Percentiles rank a stretch among this genome's conserved stretches.
phyloP scores from a whole-genome alignment of 53 echinoderm and acorn worm genomes.

The Stichopus horrens region DNA sequence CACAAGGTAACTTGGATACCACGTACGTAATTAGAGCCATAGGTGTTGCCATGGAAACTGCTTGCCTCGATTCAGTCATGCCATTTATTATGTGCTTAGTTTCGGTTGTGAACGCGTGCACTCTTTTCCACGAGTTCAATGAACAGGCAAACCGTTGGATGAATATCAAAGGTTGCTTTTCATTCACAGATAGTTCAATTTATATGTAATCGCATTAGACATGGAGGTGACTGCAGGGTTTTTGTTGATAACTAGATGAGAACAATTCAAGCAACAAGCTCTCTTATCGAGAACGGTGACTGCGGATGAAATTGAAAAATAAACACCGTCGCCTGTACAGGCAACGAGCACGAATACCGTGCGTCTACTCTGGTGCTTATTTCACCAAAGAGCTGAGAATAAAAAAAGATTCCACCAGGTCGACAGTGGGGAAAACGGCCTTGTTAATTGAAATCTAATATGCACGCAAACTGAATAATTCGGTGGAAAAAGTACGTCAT shows the following conservation, averaged over 20 bases:
- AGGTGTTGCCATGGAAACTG: constrained; percentile 29
- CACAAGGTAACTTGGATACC: constrained; percentile 66
- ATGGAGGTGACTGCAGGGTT: not conserved
- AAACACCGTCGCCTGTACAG: not conserved
- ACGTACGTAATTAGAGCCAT: constrained; percentile 18
- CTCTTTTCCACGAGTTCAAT: constrained; percentile 10
- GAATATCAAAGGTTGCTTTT: constrained; percentile 8
- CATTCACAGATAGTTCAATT: constrained; percentile 18
- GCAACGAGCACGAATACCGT: not conserved
- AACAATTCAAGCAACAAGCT: not conserved
- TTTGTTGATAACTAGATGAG: not conserved
- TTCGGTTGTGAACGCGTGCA: not conserved
- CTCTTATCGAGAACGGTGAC: not conserved
- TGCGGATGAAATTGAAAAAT: not conserved
- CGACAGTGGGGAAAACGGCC: too few relatives aligned
- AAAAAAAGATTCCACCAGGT: too few relatives aligned
- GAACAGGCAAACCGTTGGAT: constrained; percentile 25
- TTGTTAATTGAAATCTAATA: not conserved
- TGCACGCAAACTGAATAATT: not conserved
- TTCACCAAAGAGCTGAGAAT: too few relatives aligned
- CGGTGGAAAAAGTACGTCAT: not conserved
- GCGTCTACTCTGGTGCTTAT: too few relatives aligned
- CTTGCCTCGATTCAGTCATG: constrained; percentile 5
- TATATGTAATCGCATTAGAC: constrained; percentile 38
- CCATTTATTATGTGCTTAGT: constrained; percentile 14